phyloP scores from a whole-genome alignment of 2,113 vertebrate species.

The Phaethon lepturus region DNA sequence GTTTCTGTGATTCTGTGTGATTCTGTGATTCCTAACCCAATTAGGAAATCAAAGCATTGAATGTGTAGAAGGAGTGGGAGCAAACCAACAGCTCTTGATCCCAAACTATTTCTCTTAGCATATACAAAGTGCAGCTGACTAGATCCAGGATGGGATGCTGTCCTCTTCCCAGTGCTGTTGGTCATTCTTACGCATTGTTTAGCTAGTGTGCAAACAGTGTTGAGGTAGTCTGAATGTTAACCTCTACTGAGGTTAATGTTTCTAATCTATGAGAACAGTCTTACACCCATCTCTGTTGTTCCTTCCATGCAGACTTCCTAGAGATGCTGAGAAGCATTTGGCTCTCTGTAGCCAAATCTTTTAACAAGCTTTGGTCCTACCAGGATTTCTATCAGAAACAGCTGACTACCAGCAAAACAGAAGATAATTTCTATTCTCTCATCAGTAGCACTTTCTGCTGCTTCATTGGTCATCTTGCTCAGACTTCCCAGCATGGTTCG shows the following conservation, averaged over 20 bases:
- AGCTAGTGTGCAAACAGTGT: background rate
- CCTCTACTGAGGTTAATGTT: background rate
- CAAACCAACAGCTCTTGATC: background rate
- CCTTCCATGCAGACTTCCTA: background rate
- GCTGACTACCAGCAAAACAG: background rate
- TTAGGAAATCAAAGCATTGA: background rate
- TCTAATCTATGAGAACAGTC: background rate
- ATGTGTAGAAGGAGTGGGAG: background rate
- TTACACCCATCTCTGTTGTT: background rate
- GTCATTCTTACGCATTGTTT: background rate
- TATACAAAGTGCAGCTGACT: background rate
- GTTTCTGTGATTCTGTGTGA: no score
- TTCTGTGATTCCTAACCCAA: background rate
- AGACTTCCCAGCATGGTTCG: background rate
- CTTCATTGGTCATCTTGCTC: background rate
- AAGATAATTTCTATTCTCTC: background rate
- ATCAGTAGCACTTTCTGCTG: background rate
- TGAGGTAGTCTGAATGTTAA: background rate
- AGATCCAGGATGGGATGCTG: background rate
- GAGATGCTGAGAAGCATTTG: background rate
- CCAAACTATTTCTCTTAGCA: background rate
- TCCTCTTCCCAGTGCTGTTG: background rate
- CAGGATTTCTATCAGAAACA: background rate
- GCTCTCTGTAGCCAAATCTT: background rate
- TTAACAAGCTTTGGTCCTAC: background rate